Base-by-base conservation (phyloP, 2,113 vertebrate genomes). In the Chascanopsetta lugubris region DNA sequence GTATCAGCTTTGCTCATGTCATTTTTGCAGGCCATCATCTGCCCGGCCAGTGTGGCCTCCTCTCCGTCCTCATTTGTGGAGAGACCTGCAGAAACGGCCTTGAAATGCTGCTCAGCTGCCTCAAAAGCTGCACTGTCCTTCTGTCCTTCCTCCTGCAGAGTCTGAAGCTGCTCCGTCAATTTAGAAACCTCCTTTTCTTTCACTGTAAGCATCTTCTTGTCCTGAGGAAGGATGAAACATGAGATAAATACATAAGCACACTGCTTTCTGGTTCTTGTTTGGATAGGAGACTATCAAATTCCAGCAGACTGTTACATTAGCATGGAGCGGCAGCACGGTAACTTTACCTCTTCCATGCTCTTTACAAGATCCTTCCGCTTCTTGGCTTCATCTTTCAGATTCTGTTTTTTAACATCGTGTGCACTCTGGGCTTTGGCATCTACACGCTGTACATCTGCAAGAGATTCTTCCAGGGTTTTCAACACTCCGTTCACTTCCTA, bases 11-110 rank as follows among this genome's bases (percentile, higher is more conserved):
- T 97, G 88, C 94, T 96, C 34, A 95, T 96, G 43, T 99, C 96
- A 61, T 94, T 96, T 86, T 98, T 98, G 88, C 96, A 98, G 47
- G 89, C 68, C 93, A 98, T 95, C 94, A 99, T 96, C 67, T 99
- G 97, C 1, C 78, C 94, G 11, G 95, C 94, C 29, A 99, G 84
- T 7, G 95, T 96, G 29, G 93, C 93, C 72, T 94, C 95, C 70
- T 94, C 92, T 15, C 95, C 97, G 3, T 94, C 90, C n/a, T 93
- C 95, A 17, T 79, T 96, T 69, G 91, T 93, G n/a, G 95, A 96
- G 20, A 96, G 88, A 8, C 97, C 96, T 2, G 95, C 94, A 0
- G 95, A 98, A 40, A 98, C 91, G 0, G 94, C 94, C 69, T 94
- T 95, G 68, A 98, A 97, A 79, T 93, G 93, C 59, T 96, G 91